A percentile compares a stretch with the other conserved stretches of the same genome.
Conservation (phyloP, 2,797 vertebrate genomes). For the Sebastes matsubarae region DNA sequence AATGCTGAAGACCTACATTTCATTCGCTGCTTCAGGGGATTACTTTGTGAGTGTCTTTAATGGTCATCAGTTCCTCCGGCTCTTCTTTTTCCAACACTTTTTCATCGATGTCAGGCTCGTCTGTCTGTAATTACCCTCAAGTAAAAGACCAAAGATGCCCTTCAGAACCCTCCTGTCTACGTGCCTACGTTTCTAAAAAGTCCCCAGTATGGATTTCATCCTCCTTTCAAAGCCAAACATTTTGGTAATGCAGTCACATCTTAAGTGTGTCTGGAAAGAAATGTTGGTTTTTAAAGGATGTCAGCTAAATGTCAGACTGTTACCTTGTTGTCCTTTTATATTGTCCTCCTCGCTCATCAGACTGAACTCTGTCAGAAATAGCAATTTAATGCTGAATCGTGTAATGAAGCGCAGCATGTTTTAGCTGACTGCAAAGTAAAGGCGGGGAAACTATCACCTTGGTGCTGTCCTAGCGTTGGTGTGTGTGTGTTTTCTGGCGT, state of each 20-base stretch:
- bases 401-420: conserved; percentile 34
- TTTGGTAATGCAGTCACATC: conserved; percentile 47
- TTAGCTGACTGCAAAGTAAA: conserved; percentile 60
- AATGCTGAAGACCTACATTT: conserved; percentile 42
- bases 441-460: conserved; percentile 50
- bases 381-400: conserved; percentile 54
- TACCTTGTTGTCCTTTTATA: conserved; percentile 42
- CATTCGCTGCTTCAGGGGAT: conserved; percentile 40
- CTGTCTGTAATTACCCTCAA: conserved; percentile 62
- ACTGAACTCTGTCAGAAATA: conserved; percentile 41
- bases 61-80: conserved; percentile 54
- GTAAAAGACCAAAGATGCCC: conserved; percentile 56
- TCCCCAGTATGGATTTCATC: conserved; percentile 31
- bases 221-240: conserved; percentile 39
- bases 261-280: not conserved
- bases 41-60: conserved; percentile 49
- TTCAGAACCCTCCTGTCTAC: conserved; percentile 33
- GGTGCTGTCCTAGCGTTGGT: not conserved
- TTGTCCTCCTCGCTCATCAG: conserved; percentile 41
- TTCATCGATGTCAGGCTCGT: conserved; percentile 44
- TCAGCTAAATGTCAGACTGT: conserved; percentile 41
- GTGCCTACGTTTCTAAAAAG: conserved; percentile 27
- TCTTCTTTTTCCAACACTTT: conserved; percentile 26
- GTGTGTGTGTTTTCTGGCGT: not conserved
- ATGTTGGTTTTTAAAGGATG: conserved; percentile 21